A percentile compares a stretch with the other conserved stretches of the same genome.
Conservation (phyloP, 2,797 vertebrate species). For the Intellagama lesueurii region DNA sequence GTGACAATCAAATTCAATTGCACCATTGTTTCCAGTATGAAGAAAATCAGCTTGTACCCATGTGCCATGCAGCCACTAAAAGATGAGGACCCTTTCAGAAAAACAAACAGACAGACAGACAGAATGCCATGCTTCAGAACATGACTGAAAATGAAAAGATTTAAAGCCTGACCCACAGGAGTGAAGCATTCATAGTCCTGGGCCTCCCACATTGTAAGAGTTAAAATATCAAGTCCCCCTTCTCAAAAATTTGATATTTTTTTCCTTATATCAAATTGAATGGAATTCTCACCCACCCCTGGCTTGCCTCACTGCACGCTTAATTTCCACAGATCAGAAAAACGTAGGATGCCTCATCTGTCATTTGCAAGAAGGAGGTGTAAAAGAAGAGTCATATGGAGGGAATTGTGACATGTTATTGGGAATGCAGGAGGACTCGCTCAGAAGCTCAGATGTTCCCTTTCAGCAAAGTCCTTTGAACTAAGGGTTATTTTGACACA, state of each 20-base stretch:
- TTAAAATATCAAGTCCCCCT: not conserved
- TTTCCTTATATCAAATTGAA: not conserved
- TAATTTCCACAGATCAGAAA: not conserved
- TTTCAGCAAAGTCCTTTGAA: not conserved
- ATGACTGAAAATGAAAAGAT: not conserved
- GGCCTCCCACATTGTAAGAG: not conserved
- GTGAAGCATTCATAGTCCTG: no score
- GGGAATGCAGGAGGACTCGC: not conserved
- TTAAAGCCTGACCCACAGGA: no score
- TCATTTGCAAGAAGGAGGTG: not conserved
- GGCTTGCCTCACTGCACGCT: not conserved
- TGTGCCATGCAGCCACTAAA: not conserved
- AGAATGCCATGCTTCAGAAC: no score
- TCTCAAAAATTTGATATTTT: no score
- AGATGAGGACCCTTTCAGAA: not conserved
- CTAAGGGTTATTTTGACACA: slow-evolving; percentile 3
- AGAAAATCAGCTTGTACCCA: not conserved
- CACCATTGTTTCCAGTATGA: not conserved
- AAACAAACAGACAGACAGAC: no score
- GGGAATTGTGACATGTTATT: not conserved
- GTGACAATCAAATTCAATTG: not conserved
- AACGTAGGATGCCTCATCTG: not conserved
- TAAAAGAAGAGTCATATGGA: not conserved
- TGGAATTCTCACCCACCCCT: not conserved
- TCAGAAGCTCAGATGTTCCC: not conserved